Evolutionary conservation across 1,140 invertebrate species (phyloP).

Genomic region (Hypsibius dujardini): DNA sequence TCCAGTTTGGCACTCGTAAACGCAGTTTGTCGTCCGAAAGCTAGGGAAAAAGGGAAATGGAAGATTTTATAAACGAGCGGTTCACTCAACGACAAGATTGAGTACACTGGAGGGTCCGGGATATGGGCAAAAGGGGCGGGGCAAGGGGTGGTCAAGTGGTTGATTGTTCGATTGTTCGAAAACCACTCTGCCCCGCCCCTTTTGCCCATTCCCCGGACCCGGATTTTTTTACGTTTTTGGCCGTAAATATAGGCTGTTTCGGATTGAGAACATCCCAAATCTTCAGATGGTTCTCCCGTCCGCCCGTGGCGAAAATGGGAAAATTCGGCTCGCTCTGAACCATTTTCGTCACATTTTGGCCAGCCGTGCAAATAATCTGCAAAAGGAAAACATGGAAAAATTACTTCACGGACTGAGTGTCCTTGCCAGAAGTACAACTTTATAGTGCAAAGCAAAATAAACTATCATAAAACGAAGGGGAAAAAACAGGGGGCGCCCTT

Average conservation of each 20-base stretch:
- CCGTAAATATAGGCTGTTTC: neutral
- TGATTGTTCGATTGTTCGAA: too few relatives aligned
- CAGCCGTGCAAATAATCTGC: neutral
- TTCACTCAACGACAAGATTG: too few relatives aligned
- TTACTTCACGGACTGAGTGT: neutral
- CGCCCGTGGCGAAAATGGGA: neutral
- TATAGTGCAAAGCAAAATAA: neutral
- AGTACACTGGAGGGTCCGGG: too few relatives aligned
- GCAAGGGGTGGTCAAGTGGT: too few relatives aligned
- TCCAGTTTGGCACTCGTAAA: neutral
- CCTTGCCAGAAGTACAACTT: too few relatives aligned
- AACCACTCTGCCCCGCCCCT: too few relatives aligned
- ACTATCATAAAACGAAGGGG: neutral
- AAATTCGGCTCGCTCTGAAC: neutral
- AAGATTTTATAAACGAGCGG: too few relatives aligned
- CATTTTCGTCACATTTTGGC: neutral
- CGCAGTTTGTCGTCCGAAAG: slow-evolving; percentile 13
- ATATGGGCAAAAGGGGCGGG: too few relatives aligned
- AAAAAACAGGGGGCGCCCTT: neutral
- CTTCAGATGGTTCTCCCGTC: slow-evolving; percentile 7
- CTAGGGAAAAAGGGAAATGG: neutral
- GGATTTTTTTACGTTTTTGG: slow-evolving; percentile 1
- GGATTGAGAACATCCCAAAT: neutral
- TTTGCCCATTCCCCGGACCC: too few relatives aligned
- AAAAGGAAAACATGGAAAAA: neutral